Conservation (phyloP, 2,113 vertebrate genomes). For the Apistogramma diplotaenia region DNA sequence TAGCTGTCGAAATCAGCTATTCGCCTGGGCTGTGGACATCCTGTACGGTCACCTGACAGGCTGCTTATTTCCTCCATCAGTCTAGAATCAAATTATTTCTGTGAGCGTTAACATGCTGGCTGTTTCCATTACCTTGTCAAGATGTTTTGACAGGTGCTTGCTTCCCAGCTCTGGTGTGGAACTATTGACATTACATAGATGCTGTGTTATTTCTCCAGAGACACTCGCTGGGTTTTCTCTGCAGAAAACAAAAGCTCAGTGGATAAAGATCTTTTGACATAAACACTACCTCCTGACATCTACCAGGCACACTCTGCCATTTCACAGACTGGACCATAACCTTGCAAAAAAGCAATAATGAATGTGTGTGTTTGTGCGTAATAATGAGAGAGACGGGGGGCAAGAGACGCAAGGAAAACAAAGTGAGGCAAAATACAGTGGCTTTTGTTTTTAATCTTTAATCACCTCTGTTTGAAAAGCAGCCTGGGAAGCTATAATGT, state of each 20-base stretch:
- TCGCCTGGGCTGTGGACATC: not conserved
- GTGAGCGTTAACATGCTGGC: not conserved
- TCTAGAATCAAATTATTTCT: slow-evolving; percentile 23
- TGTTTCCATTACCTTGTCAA: slow-evolving; percentile 33
- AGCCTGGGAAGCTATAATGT: slow-evolving; percentile 1
- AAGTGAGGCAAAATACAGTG: not conserved
- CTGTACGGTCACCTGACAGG: slow-evolving; percentile 8
- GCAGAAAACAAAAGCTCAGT: slow-evolving; percentile 17
- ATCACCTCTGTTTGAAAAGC: slow-evolving; percentile 14
- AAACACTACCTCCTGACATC: slow-evolving; percentile 14
- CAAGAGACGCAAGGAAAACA: not conserved
- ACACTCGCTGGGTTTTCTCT: not conserved
- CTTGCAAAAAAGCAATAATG: not conserved
- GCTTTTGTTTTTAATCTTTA: not conserved
- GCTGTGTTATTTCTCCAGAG: slow-evolving; percentile 42
- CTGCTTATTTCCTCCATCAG: slow-evolving; percentile 8
- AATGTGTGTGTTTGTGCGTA: not conserved
- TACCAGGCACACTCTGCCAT: not conserved
- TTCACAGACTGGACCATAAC: not conserved
- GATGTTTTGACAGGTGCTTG: slow-evolving; percentile 35
- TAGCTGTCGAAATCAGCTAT: not conserved
- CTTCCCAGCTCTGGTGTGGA: slow-evolving; percentile 8
- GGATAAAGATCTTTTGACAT: slow-evolving; percentile 32
- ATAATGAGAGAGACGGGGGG: not conserved
- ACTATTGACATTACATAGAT: slow-evolving; percentile 34